These are phyloP conservation scores for Dynastes grantii DNA, from an alignment of 2,888 invertebrate species.

Conservation along the genomic window DNA sequence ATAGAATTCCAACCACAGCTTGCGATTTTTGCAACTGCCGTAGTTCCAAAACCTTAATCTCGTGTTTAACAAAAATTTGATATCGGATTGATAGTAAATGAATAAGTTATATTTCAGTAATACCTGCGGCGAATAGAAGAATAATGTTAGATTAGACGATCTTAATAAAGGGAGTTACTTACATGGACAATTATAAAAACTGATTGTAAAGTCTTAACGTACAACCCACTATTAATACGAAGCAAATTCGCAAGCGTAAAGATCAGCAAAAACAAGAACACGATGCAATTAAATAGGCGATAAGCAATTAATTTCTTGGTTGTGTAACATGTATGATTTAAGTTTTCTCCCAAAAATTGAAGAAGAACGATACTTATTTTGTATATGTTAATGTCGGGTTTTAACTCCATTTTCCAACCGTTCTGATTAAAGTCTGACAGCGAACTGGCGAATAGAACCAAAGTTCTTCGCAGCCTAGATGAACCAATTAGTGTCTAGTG, in stretches of 20 bases:
- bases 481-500: not conserved
- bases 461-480: not conserved
- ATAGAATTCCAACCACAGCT: not conserved
- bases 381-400: not conserved
- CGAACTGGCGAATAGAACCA: not conserved
- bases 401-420: not conserved
- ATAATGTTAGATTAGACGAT: not conserved
- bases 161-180: not conserved
- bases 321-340: not conserved
- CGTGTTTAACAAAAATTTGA: not conserved
- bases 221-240: not conserved
- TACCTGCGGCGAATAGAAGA: not conserved
- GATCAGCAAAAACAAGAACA: not conserved
- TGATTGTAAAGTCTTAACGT: not conserved
- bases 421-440: not conserved
- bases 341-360: not conserved
- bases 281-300: slow-evolving; percentile 4
- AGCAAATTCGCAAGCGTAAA: slow-evolving; percentile 1
- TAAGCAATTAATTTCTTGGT: not conserved
- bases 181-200: not conserved
- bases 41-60: slow-evolving; percentile 1
- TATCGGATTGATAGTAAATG: slow-evolving; percentile 1
- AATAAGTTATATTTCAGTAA: slow-evolving; percentile 15
- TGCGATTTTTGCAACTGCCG: not conserved
- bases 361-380: not conserved